Evolutionary conservation across 2,888 invertebrate genomes (phyloP), one percentile per base, ranked within the genome.

Genomic region (Sinelater perroti): DNA sequence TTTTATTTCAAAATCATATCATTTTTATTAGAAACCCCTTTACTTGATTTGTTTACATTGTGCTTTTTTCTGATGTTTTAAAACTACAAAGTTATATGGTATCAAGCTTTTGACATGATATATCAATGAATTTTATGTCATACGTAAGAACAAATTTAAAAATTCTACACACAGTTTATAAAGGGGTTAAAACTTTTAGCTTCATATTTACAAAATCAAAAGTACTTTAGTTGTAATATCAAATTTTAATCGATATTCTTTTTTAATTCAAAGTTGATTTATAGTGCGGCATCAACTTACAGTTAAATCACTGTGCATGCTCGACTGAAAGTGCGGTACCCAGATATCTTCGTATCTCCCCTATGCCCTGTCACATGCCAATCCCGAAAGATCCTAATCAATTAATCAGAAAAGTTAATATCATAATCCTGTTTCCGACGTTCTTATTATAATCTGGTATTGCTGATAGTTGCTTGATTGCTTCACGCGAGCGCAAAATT

Each of bases 321-420:
- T 31, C 35, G 44, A 56, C 36, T 51, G 56, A 56, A 56, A 45
- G 36, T 33, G 30, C 10, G 24, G 46, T n/a, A 10, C 20, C 38
- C 31, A 44, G 45, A 14, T 56, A 56, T 56, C 56, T 51, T 24
- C 47, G 53, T 18, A 53, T 64, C 72, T 72, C 73, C 65, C 57
- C 51, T 51, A 64, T 44, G 56, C 54, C 56, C 67, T 71, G 75
- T 75, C 74, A 74, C 70, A 72, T 70, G 73, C 72, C 73, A 71
- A 73, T 74, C 72, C 67, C 65, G 61, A 55, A 66, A 70, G 74
- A 73, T 73, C 69, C 65, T 72, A 74, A 75, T 74, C 74, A 73
- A 75, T 74, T 74, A 74, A 74, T 75, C 75, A 73, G 72, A 72
- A 72, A 73, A 72, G 70, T 72, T 73, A 74, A 74, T 74, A 72